These are phyloP conservation scores for Numida meleagris DNA, from an alignment of 2,113 vertebrate species.

Conservation along the genomic window DNA sequence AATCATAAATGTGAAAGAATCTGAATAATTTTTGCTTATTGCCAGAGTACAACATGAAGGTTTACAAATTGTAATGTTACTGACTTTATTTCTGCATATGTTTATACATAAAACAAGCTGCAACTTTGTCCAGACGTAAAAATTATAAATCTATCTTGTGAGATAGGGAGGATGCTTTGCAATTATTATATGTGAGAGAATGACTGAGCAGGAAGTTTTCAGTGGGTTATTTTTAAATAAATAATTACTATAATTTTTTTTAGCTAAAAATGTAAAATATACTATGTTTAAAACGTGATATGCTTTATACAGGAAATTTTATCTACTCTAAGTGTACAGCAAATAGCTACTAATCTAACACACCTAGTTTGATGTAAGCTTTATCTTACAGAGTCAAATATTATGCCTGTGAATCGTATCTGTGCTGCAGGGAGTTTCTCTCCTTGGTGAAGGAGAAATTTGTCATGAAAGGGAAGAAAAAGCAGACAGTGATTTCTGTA, in stretches of 20 bases:
- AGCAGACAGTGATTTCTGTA: neutral
- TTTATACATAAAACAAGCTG: neutral
- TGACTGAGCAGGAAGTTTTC: neutral
- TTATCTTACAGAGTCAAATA: neutral
- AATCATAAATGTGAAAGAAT: neutral
- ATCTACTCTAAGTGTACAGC: neutral
- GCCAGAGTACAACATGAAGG: neutral
- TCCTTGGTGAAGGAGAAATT: constrained; percentile 46
- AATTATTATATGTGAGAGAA: neutral
- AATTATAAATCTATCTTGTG: neutral
- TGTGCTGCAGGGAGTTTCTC: constrained; percentile 16
- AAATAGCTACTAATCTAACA: neutral
- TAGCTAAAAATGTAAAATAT: neutral
- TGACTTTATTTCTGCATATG: neutral
- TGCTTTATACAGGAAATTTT: neutral
- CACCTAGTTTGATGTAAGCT: neutral
- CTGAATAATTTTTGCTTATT: neutral
- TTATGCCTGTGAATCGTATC: neutral
- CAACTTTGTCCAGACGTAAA: neutral
- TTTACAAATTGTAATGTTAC: neutral
- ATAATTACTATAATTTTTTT: neutral
- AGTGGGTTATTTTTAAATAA: neutral
- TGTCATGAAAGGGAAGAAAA: neutral
- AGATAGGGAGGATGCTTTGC: neutral
- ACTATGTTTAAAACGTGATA: neutral